Conservation (phyloP, 2,113 vertebrate species). For the Menidia beryllina region DNA sequence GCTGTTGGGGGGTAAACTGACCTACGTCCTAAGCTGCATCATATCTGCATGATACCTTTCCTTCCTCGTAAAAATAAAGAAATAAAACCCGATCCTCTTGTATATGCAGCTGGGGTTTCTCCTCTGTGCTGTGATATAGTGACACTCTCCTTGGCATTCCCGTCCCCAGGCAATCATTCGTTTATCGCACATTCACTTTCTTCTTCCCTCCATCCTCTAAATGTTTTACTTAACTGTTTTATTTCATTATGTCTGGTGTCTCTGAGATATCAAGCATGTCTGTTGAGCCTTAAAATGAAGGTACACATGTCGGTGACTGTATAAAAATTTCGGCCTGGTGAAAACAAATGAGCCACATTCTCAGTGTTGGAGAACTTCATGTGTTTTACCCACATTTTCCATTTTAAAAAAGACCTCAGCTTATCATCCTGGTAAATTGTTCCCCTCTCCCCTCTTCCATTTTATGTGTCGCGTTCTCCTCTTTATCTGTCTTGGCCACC, state of each 20-base stretch:
- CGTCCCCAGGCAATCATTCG: constrained; percentile 9
- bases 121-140: constrained; percentile 37
- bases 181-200: constrained; percentile 28
- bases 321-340: constrained; percentile 7
- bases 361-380: background rate
- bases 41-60: constrained; percentile 24
- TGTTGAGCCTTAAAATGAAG: background rate
- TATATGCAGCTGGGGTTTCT: constrained; percentile 56
- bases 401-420: constrained; percentile 10
- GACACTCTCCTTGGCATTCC: constrained; percentile 44
- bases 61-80: constrained; percentile 57
- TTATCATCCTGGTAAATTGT: constrained; percentile 37
- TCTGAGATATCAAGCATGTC: background rate
- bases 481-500: constrained; percentile 40
- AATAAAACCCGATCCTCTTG: constrained; percentile 64
- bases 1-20: constrained; percentile 26
- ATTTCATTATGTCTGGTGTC: background rate
- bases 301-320: background rate
- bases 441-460: constrained; percentile 20
- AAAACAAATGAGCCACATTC: background rate
- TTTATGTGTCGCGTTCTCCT: constrained; percentile 2
- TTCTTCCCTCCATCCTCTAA: constrained; percentile 18
- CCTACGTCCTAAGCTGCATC: constrained; percentile 14
- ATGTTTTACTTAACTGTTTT: background rate
- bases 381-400: background rate